phyloP scores from a whole-genome alignment of 2,888 invertebrate genomes.

The Drosophila histrio region DNA sequence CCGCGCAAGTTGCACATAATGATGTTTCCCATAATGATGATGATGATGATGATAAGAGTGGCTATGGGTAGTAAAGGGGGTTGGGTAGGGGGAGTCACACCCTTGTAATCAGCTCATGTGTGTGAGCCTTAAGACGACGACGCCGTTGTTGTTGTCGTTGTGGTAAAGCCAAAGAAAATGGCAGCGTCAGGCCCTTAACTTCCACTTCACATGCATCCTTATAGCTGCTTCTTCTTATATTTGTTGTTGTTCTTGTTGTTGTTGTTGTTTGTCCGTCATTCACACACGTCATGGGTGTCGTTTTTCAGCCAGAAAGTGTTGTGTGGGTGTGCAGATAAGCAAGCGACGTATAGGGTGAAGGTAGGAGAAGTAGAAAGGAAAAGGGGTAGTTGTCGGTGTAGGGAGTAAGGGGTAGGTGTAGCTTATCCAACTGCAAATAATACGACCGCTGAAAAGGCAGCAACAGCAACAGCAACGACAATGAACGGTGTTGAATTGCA shows the following conservation, averaged over 20 bases:
- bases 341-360: not conserved
- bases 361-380: not conserved
- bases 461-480: slow-evolving; percentile 28
- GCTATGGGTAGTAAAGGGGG: not conserved
- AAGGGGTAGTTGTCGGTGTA: not conserved
- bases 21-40: not conserved
- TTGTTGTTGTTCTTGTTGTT: slow-evolving; percentile 2
- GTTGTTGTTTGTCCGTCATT: slow-evolving; percentile 22
- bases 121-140: slow-evolving; percentile 40
- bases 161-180: slow-evolving; percentile 51
- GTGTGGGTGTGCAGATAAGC: slow-evolving; percentile 35
- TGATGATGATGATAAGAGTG: slow-evolving; percentile 7
- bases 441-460: slow-evolving; percentile 20
- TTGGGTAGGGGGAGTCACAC: not conserved
- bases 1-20: slow-evolving; percentile 66
- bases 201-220: slow-evolving; percentile 67
- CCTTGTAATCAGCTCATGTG: slow-evolving; percentile 62
- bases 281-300: slow-evolving; percentile 53
- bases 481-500: slow-evolving; percentile 64
- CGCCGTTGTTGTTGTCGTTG: slow-evolving; percentile 16
- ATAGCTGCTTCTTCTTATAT: slow-evolving; percentile 44
- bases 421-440: slow-evolving; percentile 17
- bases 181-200: slow-evolving; percentile 54
- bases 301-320: slow-evolving; percentile 32
- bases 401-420: not conserved